phyloP scores from a whole-genome alignment of 2,113 vertebrate species.

The Ammodytes dubius region DNA sequence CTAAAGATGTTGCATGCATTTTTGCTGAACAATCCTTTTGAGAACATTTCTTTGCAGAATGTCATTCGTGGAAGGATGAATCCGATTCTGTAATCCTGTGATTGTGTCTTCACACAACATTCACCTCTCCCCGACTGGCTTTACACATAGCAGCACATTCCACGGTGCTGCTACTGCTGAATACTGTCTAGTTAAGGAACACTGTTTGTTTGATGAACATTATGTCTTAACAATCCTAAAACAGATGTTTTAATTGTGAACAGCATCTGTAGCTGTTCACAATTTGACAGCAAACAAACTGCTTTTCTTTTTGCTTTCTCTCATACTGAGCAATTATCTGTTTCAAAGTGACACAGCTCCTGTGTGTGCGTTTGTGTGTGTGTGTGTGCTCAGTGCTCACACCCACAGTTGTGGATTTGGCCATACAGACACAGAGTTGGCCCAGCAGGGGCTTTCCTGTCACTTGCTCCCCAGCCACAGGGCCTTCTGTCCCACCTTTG shows the following conservation, averaged over 20 bases:
- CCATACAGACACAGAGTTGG: constrained; percentile 15
- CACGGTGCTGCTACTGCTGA: neutral
- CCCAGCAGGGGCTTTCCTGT: constrained; percentile 36
- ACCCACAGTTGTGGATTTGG: constrained; percentile 43
- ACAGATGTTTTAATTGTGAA: constrained; percentile 69
- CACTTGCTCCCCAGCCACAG: constrained; percentile 40
- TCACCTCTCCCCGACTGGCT: neutral
- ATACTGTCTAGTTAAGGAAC: constrained; percentile 5
- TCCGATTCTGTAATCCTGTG: constrained; percentile 6
- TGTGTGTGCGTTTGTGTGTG: constrained; percentile 16
- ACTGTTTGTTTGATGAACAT: constrained; percentile 10
- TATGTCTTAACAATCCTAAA: constrained; percentile 40
- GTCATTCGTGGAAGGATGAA: constrained; percentile 7
- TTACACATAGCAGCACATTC: neutral
- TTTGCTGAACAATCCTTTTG: constrained; percentile 19
- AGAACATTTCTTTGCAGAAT: neutral
- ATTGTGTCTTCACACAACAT: constrained; percentile 23
- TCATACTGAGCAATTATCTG: constrained; percentile 35
- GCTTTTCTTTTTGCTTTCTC: constrained; percentile 37
- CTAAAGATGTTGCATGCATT: constrained; percentile 13
- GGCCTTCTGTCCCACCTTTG: constrained; percentile 37
- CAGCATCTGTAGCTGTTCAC: constrained; percentile 63
- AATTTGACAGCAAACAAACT: constrained; percentile 62
- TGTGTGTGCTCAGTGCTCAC: neutral
- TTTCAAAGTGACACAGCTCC: constrained; percentile 37